Percentiles rank a stretch among this genome's conserved stretches.
Conservation (phyloP, 2,113 vertebrate species). For the Sinocyclocheilus maitianheensis region DNA sequence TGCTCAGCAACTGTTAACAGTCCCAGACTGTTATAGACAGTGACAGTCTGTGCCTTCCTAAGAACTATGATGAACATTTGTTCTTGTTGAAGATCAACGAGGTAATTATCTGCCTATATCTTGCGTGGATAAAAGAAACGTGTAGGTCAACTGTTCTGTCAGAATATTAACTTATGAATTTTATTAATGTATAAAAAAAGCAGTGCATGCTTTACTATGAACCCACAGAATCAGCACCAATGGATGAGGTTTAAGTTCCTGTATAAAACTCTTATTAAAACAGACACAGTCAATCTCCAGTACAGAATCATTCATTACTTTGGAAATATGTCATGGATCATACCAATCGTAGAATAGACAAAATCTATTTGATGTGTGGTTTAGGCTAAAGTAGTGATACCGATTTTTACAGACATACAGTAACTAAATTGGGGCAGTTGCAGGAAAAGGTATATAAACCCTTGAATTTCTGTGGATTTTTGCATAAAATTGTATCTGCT, state of each 20-base stretch:
- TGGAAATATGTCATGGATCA: neutral
- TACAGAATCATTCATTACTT: neutral
- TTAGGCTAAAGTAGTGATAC: neutral
- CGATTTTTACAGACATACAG: neutral
- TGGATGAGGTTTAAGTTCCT: neutral
- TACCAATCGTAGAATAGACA: neutral
- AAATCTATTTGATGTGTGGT: neutral
- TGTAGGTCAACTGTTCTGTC: neutral
- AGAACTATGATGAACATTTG: conserved; percentile 2
- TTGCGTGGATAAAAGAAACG: neutral
- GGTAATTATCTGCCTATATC: neutral
- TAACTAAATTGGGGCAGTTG: neutral
- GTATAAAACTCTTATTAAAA: neutral
- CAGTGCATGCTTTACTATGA: neutral
- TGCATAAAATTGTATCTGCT: neutral
- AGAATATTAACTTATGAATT: neutral
- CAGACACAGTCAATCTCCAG: neutral
- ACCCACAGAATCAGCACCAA: neutral
- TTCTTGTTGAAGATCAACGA: neutral
- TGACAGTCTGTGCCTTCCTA: conserved; percentile 1
- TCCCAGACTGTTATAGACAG: neutral
- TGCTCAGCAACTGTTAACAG: conserved; percentile 20
- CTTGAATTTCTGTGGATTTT: neutral
- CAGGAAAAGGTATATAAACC: neutral
- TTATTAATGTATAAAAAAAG: conserved; percentile 1